phyloP scores from a whole-genome alignment of 2,797 vertebrate genomes.

The Ibycter americanus region DNA sequence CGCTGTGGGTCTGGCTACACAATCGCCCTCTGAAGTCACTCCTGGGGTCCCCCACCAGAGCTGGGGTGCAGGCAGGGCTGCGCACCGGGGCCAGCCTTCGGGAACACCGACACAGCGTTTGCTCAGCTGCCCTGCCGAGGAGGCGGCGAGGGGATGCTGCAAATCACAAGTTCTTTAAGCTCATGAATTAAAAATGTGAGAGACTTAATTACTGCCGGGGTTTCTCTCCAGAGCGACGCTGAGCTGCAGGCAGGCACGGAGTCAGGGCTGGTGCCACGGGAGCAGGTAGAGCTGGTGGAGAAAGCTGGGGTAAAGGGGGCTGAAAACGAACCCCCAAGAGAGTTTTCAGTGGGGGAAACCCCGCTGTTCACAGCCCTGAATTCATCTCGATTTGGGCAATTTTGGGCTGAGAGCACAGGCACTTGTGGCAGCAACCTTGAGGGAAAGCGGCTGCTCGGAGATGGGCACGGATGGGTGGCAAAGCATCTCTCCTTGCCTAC shows the following conservation, averaged over 20 bases:
- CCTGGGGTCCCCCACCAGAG: accelerated
- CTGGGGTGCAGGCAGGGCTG: background rate
- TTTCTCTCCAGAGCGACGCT: background rate
- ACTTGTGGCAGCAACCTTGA: background rate
- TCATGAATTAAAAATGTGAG: background rate
- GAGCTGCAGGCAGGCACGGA: background rate
- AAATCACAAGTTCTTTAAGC: background rate
- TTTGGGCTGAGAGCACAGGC: background rate
- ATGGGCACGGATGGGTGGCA: background rate
- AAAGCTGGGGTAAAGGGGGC: background rate
- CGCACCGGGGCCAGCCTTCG: background rate
- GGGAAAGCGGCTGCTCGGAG: accelerated
- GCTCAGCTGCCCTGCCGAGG: background rate
- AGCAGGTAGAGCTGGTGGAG: background rate
- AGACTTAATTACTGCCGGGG: constrained; percentile 18
- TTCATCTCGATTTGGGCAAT: background rate
- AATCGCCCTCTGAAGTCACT: background rate
- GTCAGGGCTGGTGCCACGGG: background rate
- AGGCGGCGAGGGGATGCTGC: accelerated
- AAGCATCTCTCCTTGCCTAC: background rate
- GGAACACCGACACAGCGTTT: background rate
- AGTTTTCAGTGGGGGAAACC: background rate
- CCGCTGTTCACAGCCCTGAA: background rate
- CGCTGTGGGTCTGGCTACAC: background rate
- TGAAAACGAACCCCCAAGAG: background rate